Evolutionary conservation across 2,888 invertebrate genomes (phyloP), one percentile per base, ranked within the genome.

Genomic region (Anthrax anthrax): DNA sequence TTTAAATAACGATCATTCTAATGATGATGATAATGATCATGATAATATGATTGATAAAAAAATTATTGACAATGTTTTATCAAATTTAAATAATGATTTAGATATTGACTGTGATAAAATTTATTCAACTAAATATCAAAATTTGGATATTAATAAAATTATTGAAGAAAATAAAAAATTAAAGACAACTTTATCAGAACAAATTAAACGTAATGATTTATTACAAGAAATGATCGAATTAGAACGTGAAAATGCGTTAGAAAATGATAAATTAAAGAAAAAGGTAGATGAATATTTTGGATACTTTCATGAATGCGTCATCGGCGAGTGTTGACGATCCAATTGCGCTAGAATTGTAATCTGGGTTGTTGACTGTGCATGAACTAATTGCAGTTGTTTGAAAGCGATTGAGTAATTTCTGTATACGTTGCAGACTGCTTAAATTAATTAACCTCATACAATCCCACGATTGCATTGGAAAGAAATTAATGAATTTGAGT

Each of bases 171-270:
- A 54, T 47, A 18, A 47, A 16, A 47, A 50, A 44, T 40, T 54
- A 17, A 54, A 54, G 40, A 37, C 47, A n/a, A 52, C 50, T 37
- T 19, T 54, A 13, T 42, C 47, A 1, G 54, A 54, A 39, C 52
- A 54, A 42, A 48, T 45, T 16, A 40, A 46, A 43, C 43, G 52
- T 29, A 54, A 52, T 43, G 48, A 54, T 43, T 45, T 54, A 32
- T 46, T 54, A 27, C 51, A 52, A 18, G 52, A 52, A 44, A 52
- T 54, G 49, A 51, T 54, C 18, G 52, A 54, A 48, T 39, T 53
- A 14, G 53, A 53, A 42, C 50, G 50, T 37, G 50, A 47, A 37
- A 51, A 48, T 43, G 46, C 50, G 12, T 36, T 46, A 18, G 54
- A 54, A 43, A 52, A 51, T 46, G 44, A 43, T 4, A 41, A 48